These are phyloP conservation scores for Sclerodermus sp. DNA, from an alignment of 2,888 invertebrate genomes.

Conservation along the genomic window DNA sequence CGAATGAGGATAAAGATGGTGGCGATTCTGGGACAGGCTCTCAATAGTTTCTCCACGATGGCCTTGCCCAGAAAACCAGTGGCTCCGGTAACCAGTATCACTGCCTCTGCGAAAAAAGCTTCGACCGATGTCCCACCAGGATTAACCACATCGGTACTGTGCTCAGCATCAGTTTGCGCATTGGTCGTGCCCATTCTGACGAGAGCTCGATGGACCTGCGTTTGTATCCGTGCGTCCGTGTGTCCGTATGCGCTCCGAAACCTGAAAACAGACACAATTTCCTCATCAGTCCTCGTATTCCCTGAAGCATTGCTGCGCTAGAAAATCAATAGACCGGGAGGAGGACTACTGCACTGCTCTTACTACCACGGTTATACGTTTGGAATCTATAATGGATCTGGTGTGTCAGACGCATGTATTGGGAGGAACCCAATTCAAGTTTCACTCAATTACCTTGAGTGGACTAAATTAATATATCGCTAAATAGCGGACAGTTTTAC, in stretches of 20 bases:
- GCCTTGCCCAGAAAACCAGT: constrained; percentile 96
- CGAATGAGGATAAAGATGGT: constrained; percentile 82
- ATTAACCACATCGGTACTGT: constrained; percentile 31
- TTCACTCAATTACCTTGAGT: too few species aligned
- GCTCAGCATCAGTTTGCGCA: constrained; percentile 37
- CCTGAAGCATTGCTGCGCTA: neutral
- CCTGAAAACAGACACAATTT: constrained; percentile 16
- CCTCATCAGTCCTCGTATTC: neutral
- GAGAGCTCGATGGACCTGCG: constrained; percentile 17
- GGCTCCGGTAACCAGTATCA: constrained; percentile 65
- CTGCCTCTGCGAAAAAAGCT: constrained; percentile 61
- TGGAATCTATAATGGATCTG: too few species aligned
- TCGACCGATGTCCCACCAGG: constrained; percentile 45
- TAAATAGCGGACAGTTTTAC: too few species aligned
- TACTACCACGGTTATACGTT: too few species aligned
- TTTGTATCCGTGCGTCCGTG: too few species aligned
- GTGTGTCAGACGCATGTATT: too few species aligned
- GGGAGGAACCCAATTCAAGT: too few species aligned
- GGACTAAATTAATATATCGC: too few species aligned
- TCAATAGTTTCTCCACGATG: constrained; percentile 85
- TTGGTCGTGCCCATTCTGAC: constrained; percentile 46
- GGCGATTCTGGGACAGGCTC: constrained; percentile 78
- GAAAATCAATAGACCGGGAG: too few species aligned
- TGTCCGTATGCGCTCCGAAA: too few species aligned
- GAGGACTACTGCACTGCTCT: too few species aligned